Evolutionary conservation across 1,140 invertebrate species (phyloP), one percentile per base, ranked within the genome.

Genomic region (Brachionus asplanchnoidis): DNA sequence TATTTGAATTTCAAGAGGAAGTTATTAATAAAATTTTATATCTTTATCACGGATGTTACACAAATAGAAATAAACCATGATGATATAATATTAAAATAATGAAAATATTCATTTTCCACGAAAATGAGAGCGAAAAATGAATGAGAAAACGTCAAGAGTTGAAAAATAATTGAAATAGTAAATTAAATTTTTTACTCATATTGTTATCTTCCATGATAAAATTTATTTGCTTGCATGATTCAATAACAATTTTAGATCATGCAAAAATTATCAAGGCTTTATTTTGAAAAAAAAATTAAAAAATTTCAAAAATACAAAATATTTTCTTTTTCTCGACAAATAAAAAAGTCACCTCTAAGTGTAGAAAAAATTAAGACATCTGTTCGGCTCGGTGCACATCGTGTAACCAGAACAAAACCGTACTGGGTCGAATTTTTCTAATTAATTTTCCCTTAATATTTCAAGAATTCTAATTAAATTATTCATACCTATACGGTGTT

Each of bases 41-140:
- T 77, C 40, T 77, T 23, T 77, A 77, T 77, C 73, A 77, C 73
- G 73, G 73, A 77, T 77, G 73, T 77, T 77, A 77, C 20, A 77
- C 44, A 77, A 50, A 73, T 42, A 42, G 40, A 73, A 77, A 44
- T 50, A 36, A 70, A 40, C 40, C 12, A 17, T 17, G 36, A 77
- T 77, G 73, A 77, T 77, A 53, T 77, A 77, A 50, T 77, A 77
- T 50, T 75, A 75, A 36, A 50, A 50, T 20, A 50, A 77, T 28
- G 12, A 40, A 73, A 42, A 20, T 17, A 42, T 42, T 42, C 9
- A 42, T 73, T 42, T n/a, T 40, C 6, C 32, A 73, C 17, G 17
- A 73, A 68, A 68, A 32, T 32, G 32, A 36, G 32, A 68, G 65
- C 8, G 26, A 32, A 32, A n/a, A 32, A 68, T 66, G 60, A 28